A percentile compares a stretch with the other conserved stretches of the same genome.
Conservation (phyloP, 2,888 invertebrate genomes). For the Trileptium ribeirensis region DNA sequence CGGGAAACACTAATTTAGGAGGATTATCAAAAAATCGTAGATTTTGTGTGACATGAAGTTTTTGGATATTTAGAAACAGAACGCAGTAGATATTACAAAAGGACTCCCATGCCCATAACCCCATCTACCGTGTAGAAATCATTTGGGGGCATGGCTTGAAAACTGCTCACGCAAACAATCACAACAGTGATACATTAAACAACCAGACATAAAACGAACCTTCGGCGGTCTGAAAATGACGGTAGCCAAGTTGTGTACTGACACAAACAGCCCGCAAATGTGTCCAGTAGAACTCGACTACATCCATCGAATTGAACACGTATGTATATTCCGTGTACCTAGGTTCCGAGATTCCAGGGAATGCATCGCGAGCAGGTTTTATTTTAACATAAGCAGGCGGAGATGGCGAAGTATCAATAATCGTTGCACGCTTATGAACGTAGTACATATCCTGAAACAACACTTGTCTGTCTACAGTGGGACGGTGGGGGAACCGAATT, state of each 20-base stretch:
- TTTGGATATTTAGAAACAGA: no score
- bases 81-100: no score
- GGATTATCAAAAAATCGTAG: no score
- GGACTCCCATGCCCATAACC: no score
- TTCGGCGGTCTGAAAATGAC: background rate
- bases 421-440: background rate
- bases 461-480: no score
- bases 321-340: background rate
- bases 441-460: background rate
- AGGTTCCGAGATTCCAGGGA: background rate
- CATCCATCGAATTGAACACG: background rate
- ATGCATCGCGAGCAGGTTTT: background rate
- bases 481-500: no score
- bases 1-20: no score
- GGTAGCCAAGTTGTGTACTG: slow-evolving; percentile 4
- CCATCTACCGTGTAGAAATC: no score
- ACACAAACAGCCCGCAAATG: slow-evolving; percentile 16
- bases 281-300: background rate
- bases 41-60: no score
- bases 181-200: background rate
- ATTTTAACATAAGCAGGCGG: no score
- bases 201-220: background rate
- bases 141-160: no score
- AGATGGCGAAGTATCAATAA: background rate
- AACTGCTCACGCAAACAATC: background rate